These are phyloP conservation scores for Rhinichthys klamathensis DNA, from an alignment of 2,113 vertebrate genomes.

Conservation along the genomic window DNA sequence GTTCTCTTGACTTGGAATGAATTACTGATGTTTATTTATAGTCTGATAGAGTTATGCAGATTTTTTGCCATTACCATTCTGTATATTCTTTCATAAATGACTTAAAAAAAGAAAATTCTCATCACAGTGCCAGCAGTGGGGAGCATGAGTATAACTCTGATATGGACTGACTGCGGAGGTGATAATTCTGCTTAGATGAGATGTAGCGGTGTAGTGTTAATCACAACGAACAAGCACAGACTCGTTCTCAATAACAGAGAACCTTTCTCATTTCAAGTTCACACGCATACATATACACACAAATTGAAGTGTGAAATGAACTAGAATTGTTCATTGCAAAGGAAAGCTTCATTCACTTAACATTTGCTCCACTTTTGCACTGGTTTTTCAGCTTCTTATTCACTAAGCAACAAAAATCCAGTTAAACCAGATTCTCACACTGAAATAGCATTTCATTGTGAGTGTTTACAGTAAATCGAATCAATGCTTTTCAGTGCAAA, in stretches of 20 bases:
- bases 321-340: neutral
- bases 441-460: neutral
- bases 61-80: neutral
- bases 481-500: neutral
- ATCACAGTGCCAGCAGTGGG: slow-evolving; percentile 8
- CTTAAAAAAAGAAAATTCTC: neutral
- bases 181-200: slow-evolving; percentile 50
- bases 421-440: neutral
- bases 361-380: neutral
- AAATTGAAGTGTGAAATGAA: slow-evolving; percentile 34
- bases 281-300: neutral
- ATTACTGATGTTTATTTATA: slow-evolving; percentile 5
- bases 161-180: slow-evolving; percentile 23
- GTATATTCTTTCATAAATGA: neutral
- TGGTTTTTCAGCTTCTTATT: neutral
- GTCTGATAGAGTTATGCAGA: neutral
- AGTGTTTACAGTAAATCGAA: slow-evolving; percentile 1
- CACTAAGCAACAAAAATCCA: neutral
- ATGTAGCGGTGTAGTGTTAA: slow-evolving; percentile 43
- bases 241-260: slow-evolving; percentile 50
- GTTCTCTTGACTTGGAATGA: neutral
- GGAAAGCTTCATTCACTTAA: slow-evolving; percentile 1
- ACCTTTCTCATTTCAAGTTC: slow-evolving; percentile 28
- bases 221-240: slow-evolving; percentile 48
- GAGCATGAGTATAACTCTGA: neutral